Evolutionary conservation across 2,888 invertebrate species (phyloP).

Genomic region (Polymixis lichenea): DNA sequence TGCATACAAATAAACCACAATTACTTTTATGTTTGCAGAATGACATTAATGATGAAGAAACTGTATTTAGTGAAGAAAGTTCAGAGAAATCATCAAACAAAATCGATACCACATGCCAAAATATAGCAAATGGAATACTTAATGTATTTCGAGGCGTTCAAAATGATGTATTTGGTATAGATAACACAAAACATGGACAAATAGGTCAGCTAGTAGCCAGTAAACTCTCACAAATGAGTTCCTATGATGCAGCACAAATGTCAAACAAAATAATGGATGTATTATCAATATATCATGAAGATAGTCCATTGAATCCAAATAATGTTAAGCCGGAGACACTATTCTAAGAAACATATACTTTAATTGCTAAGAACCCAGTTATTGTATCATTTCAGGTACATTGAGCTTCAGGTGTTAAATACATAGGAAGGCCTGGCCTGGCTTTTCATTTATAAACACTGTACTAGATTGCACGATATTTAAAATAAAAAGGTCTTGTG

Average conservation of each 20-base stretch:
- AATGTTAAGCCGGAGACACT: slow-evolving; percentile 65
- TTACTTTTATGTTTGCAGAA: slow-evolving; percentile 67
- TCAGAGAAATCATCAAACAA: slow-evolving; percentile 61
- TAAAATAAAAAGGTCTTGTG: not conserved
- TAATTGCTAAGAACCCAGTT: not conserved
- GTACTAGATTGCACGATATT: not conserved
- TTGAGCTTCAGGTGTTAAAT: not conserved
- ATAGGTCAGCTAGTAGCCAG: slow-evolving; percentile 78
- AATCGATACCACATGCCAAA: slow-evolving; percentile 72
- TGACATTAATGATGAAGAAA: slow-evolving; percentile 53
- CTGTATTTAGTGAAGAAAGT: slow-evolving; percentile 70
- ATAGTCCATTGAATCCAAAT: slow-evolving; percentile 84
- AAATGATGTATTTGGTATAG: slow-evolving; percentile 80
- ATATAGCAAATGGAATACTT: slow-evolving; percentile 78
- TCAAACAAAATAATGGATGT: slow-evolving; percentile 82
- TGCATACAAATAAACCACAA: not conserved
- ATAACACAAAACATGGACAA: slow-evolving; percentile 76
- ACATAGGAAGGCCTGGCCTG: not conserved
- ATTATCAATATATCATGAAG: slow-evolving; percentile 80
- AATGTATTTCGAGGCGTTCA: slow-evolving; percentile 80
- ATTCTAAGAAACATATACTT: not conserved
- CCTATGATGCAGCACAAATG: slow-evolving; percentile 79
- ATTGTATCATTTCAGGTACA: slow-evolving; percentile 1
- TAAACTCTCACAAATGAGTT: slow-evolving; percentile 79
- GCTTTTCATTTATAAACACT: not conserved